Percentiles rank a stretch among this genome's conserved stretches.
These are phyloP conservation scores for Abramis brama DNA, from an alignment of 2,113 vertebrate genomes.

Conservation along the genomic window DNA sequence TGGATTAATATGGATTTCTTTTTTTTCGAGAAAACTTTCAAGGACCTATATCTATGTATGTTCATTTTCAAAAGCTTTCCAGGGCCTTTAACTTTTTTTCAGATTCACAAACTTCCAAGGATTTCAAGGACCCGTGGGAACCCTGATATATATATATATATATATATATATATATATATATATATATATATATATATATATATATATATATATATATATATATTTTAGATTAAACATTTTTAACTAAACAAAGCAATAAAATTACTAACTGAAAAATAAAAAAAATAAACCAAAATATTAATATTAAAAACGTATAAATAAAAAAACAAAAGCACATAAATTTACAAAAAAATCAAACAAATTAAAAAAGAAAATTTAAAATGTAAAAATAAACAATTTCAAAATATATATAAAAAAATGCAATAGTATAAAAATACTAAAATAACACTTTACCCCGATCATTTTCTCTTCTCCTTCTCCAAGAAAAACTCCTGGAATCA, in stretches of 20 bases:
- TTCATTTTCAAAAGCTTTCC: too few relatives aligned
- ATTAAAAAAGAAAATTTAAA: background rate
- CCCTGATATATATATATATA: accelerated
- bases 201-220: too few relatives aligned
- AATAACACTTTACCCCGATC: conserved; percentile 67
- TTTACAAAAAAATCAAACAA: background rate
- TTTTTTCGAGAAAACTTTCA: too few relatives aligned
- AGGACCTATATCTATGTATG: too few relatives aligned
- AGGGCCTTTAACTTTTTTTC: too few relatives aligned
- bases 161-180: too few relatives aligned
- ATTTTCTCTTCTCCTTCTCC: conserved; percentile 75
- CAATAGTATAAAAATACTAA: background rate
- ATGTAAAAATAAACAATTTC: background rate
- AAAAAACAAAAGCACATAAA: background rate
- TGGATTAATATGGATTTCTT: too few relatives aligned
- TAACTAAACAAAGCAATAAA: background rate
- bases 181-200: too few relatives aligned
- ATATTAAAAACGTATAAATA: background rate
- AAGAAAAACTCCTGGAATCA: conserved; percentile 76
- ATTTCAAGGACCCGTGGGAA: too few relatives aligned
- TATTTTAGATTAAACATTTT: too few relatives aligned
- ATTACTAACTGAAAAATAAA: background rate
- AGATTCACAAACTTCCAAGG: too few relatives aligned
- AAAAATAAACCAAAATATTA: background rate
- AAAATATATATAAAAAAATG: background rate